A percentile compares a stretch with the other conserved stretches of the same genome.
Evolutionary conservation across 1,140 invertebrate genomes (phyloP).

Genomic region (Chironomus tepperi): DNA sequence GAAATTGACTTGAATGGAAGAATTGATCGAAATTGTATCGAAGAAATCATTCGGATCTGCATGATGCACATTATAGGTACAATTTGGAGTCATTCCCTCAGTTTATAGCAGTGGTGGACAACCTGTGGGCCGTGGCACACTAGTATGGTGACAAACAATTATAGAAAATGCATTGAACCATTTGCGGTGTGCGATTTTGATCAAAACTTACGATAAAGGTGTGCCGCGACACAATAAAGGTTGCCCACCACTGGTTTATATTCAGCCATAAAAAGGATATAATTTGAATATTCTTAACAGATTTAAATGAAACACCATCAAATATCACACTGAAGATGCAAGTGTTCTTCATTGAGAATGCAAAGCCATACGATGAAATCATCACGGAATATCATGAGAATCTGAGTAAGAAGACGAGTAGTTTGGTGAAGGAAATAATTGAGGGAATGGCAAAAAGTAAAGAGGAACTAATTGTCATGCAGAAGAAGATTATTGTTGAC

Average conservation of each 20-base stretch:
- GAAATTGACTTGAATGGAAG: not conserved
- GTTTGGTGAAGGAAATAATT: constrained; percentile 2
- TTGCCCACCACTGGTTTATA: too few species aligned
- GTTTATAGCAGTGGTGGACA: too few species aligned
- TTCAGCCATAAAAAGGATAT: too few species aligned
- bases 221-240: too few species aligned
- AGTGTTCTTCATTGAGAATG: constrained; percentile 22
- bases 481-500: constrained; percentile 24
- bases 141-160: too few species aligned
- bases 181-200: too few species aligned
- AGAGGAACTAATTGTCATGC: not conserved
- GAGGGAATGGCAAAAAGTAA: not conserved
- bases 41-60: not conserved
- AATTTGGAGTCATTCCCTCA: too few species aligned
- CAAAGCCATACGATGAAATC: not conserved
- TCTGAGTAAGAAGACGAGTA: not conserved
- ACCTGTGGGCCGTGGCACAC: too few species aligned
- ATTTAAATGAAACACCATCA: not conserved
- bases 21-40: constrained; percentile 11
- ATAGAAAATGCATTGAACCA: too few species aligned
- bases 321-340: constrained; percentile 22
- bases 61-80: constrained; percentile 10
- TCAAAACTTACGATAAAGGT: too few species aligned
- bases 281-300: not conserved
- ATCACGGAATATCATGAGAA: not conserved